Conservation (phyloP, 2,113 vertebrate species). For the Anser brachyrhynchus region DNA sequence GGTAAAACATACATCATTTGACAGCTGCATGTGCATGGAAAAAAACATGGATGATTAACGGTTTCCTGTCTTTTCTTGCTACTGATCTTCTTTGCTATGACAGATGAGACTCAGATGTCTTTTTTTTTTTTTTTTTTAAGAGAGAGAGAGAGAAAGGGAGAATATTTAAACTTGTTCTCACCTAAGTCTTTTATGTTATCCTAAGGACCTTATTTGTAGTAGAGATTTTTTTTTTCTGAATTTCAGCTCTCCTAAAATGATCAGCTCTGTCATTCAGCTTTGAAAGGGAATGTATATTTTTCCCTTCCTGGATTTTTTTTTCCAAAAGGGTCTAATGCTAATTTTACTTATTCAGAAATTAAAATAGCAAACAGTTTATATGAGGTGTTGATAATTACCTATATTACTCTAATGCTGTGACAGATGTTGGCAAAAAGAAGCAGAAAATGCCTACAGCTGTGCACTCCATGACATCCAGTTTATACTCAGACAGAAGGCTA, state of each 20-base stretch:
- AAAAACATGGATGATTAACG: slow-evolving; percentile 48
- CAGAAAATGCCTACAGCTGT: slow-evolving; percentile 90
- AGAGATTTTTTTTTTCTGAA: slow-evolving; percentile 63
- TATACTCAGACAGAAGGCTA: slow-evolving; percentile 82
- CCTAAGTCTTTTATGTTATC: slow-evolving; percentile 65
- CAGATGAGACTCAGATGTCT: slow-evolving; percentile 55
- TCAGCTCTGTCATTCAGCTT: slow-evolving; percentile 62
- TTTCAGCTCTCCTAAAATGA: slow-evolving; percentile 62
- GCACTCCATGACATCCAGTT: slow-evolving; percentile 81
- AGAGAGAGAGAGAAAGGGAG: slow-evolving; percentile 42
- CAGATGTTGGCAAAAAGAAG: slow-evolving; percentile 93
- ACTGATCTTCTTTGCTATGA: slow-evolving; percentile 66
- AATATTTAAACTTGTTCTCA: slow-evolving; percentile 64
- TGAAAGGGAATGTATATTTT: slow-evolving; percentile 53
- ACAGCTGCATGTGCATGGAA: slow-evolving; percentile 48
- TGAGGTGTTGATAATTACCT: slow-evolving; percentile 87
- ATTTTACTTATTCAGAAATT: slow-evolving; percentile 85
- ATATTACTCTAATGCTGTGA: slow-evolving; percentile 83
- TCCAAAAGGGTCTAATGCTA: slow-evolving; percentile 72
- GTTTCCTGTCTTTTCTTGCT: slow-evolving; percentile 49
- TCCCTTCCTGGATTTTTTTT: slow-evolving; percentile 29
- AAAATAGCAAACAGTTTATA: slow-evolving; percentile 82
- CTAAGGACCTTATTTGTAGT: slow-evolving; percentile 54
- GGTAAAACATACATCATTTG: slow-evolving; percentile 54
- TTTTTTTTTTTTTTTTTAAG: slow-evolving; percentile 59